A percentile compares a stretch with the other conserved stretches of the same genome.
These are phyloP conservation scores for Chaetogeoica ovagalla DNA, from an alignment of 2,888 invertebrate genomes.

Conservation along the genomic window DNA sequence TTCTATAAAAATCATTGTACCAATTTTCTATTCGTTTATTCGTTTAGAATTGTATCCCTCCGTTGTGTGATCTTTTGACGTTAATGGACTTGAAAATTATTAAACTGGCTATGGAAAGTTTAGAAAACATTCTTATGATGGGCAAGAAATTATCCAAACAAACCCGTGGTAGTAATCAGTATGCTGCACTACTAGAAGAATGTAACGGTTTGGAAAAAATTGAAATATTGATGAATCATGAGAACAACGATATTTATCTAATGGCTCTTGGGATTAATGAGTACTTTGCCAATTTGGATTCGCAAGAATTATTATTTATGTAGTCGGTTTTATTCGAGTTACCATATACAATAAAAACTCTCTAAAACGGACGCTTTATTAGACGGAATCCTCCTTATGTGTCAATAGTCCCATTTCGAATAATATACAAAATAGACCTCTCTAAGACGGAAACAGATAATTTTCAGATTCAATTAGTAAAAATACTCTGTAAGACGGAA, in stretches of 20 bases:
- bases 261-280: conserved; percentile 97
- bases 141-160: conserved; percentile 77
- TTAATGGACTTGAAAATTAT: conserved; percentile 93
- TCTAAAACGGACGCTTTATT: no score
- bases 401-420: no score
- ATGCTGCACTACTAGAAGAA: conserved; percentile 89
- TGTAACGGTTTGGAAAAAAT: conserved; percentile 97
- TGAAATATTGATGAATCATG: conserved; percentile 95
- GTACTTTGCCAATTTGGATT: conserved; percentile 87
- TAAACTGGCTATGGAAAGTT: conserved; percentile 91
- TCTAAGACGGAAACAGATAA: no score
- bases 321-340: no score
- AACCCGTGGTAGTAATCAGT: conserved; percentile 78
- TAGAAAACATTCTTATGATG: conserved; percentile 90
- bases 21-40: neutral
- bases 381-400: no score
- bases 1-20: conserved; percentile 60
- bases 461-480: no score
- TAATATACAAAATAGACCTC: no score
- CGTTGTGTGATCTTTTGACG: conserved; percentile 89
- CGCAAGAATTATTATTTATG: no score
- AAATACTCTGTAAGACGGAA: no score
- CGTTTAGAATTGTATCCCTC: conserved; percentile 86
- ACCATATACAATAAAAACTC: no score
- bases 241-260: conserved; percentile 94